These are phyloP conservation scores for Drosophila persimilis DNA, from an alignment of 1,140 invertebrate genomes.

Conservation along the genomic window DNA sequence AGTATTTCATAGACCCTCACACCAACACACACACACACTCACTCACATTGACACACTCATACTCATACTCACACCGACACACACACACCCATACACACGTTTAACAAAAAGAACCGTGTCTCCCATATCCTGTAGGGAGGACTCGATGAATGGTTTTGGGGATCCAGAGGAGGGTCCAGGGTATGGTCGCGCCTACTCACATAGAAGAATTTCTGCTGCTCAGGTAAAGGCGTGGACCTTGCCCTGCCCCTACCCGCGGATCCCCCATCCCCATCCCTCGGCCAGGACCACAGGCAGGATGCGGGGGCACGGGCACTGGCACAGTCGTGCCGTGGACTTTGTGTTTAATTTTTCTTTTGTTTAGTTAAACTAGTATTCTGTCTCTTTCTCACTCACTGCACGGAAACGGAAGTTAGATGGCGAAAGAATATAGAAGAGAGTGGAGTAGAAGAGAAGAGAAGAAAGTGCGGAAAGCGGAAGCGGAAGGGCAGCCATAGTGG, in stretches of 20 bases:
- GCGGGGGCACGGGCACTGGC: not conserved
- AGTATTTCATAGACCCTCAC: conserved; percentile 45
- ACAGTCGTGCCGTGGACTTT: conserved; percentile 45
- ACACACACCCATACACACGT: conserved; percentile 14
- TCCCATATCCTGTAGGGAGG: conserved; percentile 1
- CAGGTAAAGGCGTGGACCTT: conserved; percentile 72
- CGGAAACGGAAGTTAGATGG: conserved; percentile 1
- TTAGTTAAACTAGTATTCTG: conserved; percentile 59
- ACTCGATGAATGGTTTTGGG: too few species aligned
- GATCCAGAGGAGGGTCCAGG: conserved; percentile 35
- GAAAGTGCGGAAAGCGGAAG: conserved; percentile 4
- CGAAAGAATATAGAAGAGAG: not conserved
- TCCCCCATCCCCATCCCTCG: conserved; percentile 26
- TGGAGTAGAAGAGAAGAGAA: conserved; percentile 17
- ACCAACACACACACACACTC: conserved; percentile 35
- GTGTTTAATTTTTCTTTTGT: conserved; percentile 61
- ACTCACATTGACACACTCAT: conserved; percentile 9
- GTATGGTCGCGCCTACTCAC: conserved; percentile 67
- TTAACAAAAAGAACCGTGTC: conserved; percentile 16
- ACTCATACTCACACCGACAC: conserved; percentile 35
- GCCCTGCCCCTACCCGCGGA: conserved; percentile 4
- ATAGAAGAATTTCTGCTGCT: conserved; percentile 79
- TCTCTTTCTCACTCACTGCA: conserved; percentile 23
- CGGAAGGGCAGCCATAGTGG: conserved; percentile 67
- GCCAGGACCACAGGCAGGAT: too few species aligned